Evolutionary conservation across 2,888 invertebrate genomes (phyloP), one percentile per base, ranked within the genome.

Genomic region (Anthophora plumipes): DNA sequence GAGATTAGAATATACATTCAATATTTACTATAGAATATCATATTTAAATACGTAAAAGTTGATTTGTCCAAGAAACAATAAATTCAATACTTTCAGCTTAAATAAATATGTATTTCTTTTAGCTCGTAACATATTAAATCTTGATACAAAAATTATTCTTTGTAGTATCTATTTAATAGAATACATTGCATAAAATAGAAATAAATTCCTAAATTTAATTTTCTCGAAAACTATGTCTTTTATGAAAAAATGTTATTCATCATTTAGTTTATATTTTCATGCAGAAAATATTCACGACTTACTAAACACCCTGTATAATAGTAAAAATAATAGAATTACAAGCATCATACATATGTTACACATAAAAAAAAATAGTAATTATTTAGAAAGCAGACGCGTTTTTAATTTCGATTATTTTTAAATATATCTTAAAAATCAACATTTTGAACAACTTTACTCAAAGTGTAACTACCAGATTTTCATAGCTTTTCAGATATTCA

Each of bases 11-110:
- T 39, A 25, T 46, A 46, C 20, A 54, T 11, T 68, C 17, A 46
- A 46, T 68, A 68, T 57, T 68, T 68, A 31, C 22, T n/a, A 59
- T 60, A 43, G n/a, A 72, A 22, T 43, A 14, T 54, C n/a, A n/a
- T 60, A 43, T 20, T n/a, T 20, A 50, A 64, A 52, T 39, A 57
- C 31, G 11, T 57, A 17, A 46, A 43, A 31, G 4, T 0, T 55
- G 20, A 25, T 46, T 31, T 43, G 17, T n/a, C 12, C 41, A 1
- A 11, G 17, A n/a, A 20, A 25, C 1, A 9, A 1, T 17, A 43
- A 67, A 9, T 25, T 41, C n/a, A n/a, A 41, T 46, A 46, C 14
- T 17, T 25, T 46, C 17, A 46, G 5, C 6, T 48, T n/a, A 48
- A 48, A 37, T 37, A 25, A 17, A 17, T 12, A 12, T 57, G 37